Evolutionary conservation across 2,113 vertebrate genomes (phyloP).

Genomic region (Glaucomys volans): DNA sequence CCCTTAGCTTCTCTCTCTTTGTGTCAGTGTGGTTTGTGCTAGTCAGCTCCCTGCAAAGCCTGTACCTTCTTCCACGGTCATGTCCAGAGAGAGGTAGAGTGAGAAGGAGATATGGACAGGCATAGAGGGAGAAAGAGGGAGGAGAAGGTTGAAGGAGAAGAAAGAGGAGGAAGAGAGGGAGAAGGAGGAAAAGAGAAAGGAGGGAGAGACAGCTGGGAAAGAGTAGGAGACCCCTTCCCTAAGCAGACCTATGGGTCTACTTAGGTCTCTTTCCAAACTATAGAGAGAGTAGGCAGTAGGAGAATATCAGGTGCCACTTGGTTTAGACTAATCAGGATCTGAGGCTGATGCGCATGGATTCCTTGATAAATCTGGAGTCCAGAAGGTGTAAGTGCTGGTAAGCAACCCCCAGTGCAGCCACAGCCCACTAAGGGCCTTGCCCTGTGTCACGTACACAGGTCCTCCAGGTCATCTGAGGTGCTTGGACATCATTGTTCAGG

Average conservation of each 20-base stretch:
- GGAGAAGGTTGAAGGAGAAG: no score
- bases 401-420: background rate
- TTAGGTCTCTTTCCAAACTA: background rate
- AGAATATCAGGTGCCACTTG: background rate
- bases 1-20: background rate
- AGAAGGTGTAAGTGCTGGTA: background rate
- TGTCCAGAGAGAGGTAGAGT: no score
- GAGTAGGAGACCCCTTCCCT: background rate
- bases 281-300: background rate
- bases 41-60: background rate
- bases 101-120: rapidly evolving
- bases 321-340: background rate
- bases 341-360: background rate
- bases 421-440: background rate
- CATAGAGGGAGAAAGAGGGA: background rate
- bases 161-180: background rate
- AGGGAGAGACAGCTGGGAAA: background rate
- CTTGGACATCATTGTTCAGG: background rate
- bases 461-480: background rate
- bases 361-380: background rate
- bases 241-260: background rate
- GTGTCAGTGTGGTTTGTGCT: background rate
- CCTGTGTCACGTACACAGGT: background rate
- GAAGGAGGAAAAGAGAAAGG: background rate
- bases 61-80: background rate